Base-by-base conservation (phyloP, 2,888 invertebrate genomes). In the Volucella inflata region DNA sequence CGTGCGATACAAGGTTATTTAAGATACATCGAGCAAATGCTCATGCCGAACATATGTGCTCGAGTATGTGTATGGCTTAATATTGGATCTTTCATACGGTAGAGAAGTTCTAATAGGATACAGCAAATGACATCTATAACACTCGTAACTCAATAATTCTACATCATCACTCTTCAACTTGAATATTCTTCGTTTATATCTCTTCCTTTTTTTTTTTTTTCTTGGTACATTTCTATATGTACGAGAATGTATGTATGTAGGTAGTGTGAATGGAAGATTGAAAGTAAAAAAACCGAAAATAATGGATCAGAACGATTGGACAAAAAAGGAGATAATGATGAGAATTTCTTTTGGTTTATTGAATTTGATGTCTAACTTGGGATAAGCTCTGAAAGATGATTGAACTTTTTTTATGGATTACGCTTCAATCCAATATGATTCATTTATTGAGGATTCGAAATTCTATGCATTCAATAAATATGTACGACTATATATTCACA, bases 141-240 rank as follows among this genome's bases (percentile, higher is more conserved):
- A 60, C 6, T 30, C 38, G 72, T 62, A 62, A 62, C 60, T 60
- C 51, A 60, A 72, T 72, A 72, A 72, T 62, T 72, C 62, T 51
- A 44, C 60, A 51, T 60, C 72, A 62, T 62, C 51, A 62, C 62
- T 72, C 72, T 46, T 57, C n/a, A 38, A 46, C 30, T 12, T 16
- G 59, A 42, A 59, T 55, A 36, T 36, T 36, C 30, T 30, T 36
- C 1, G n/a, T 38, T 38, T 57, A 38, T 57, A 14, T 51, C 12
- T 8, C 17, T n/a, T n/a, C n/a, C n/a, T n/a, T n/a, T n/a, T n/a
- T 8, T 30, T 30, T 30, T 30, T 30, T 6, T 6, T 6, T 30
- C 0, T 30, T 30, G 30, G 30, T 30, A 30, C 30, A 6, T 30
- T 6, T 30, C 30, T 30, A 30, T 30, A 30, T 30, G 30, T 30